Evolutionary conservation across 1,140 invertebrate genomes (phyloP), one percentile per base, ranked within the genome.

Genomic region (Tetramorium alpestre): DNA sequence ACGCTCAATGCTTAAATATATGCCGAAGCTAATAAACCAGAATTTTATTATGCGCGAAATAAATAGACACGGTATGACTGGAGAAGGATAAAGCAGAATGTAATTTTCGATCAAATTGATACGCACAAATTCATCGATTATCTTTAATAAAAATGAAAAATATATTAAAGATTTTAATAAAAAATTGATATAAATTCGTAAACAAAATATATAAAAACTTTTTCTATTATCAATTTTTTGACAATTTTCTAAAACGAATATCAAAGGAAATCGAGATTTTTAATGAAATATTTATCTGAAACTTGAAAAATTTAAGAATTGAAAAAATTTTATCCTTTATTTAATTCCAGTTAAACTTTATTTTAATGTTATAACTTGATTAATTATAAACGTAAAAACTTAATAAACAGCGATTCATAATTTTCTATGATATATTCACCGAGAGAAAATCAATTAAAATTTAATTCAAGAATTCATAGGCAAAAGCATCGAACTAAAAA

Each of bases 1-100:
- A 86, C 33, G 10, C 3, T 4, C n/a, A 38, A 75, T 44, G 49
- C 54, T 87, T 89, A 89, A 89, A 86, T 67, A 75, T 75, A 60
- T 60, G 75, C 44, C 28, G 77, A 18, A 82, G 70, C 13, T 56
- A 18, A 22, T 8, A 13, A 11, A 22, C 18, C 18, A 51, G 67
- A 67, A 60, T 60, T 86, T 65, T 62, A 85, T 70, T 22, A 64
- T 41, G 54, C n/a, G 49, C 22, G 28, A 13, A 2, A 22, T 56
- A 75, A 86, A 82, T 78, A 41, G 64, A 72, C 28, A 41, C 44
- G 58, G 28, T 16, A 22, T 25, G 69, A 73, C 60, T 51, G 62
- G 3, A 54, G 6, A 33, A 58, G 70, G 62, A 25, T 73, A 78
- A 85, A 65, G 77, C 69, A 47, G 3, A 28, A 56, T 2, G 8